Evolutionary conservation across 2,888 invertebrate species (phyloP).

Genomic region (Geophilus truncorum): DNA sequence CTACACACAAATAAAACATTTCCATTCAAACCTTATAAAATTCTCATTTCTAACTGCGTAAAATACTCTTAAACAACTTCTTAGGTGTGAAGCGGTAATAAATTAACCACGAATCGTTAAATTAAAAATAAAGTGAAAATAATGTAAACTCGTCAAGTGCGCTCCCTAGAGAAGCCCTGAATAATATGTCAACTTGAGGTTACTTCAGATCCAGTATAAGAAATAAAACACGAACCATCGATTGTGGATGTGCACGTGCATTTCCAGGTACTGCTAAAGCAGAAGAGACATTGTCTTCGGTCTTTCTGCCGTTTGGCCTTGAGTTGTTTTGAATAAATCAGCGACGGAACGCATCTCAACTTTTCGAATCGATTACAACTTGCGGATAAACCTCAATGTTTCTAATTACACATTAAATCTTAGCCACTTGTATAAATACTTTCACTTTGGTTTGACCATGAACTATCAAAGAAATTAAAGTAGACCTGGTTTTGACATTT

Average conservation of each 20-base stretch:
- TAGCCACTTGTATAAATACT: too few relatives aligned
- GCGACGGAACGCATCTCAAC: not conserved
- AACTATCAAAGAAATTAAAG: not conserved
- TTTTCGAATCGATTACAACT: not conserved
- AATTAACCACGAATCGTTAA: not conserved
- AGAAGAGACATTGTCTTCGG: not conserved
- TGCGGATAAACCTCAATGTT: not conserved
- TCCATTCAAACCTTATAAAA: too few relatives aligned
- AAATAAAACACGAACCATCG: slow-evolving; percentile 1
- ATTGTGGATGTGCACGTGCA: not conserved
- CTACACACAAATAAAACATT: too few relatives aligned
- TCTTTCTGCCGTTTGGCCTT: not conserved
- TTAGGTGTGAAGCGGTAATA: not conserved
- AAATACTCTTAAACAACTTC: too few relatives aligned
- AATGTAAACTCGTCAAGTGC: not conserved
- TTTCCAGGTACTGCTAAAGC: slow-evolving; percentile 9
- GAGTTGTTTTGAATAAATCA: not conserved
- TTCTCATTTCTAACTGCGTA: too few relatives aligned
- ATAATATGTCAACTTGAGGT: not conserved
- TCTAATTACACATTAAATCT: not conserved
- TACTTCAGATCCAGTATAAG: not conserved
- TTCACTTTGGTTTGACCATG: too few relatives aligned
- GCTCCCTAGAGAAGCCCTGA: not conserved
- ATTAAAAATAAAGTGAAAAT: not conserved
- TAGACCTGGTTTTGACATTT: too few relatives aligned